These are phyloP conservation scores for Formica aserva DNA, from an alignment of 2,888 invertebrate species.

Conservation along the genomic window DNA sequence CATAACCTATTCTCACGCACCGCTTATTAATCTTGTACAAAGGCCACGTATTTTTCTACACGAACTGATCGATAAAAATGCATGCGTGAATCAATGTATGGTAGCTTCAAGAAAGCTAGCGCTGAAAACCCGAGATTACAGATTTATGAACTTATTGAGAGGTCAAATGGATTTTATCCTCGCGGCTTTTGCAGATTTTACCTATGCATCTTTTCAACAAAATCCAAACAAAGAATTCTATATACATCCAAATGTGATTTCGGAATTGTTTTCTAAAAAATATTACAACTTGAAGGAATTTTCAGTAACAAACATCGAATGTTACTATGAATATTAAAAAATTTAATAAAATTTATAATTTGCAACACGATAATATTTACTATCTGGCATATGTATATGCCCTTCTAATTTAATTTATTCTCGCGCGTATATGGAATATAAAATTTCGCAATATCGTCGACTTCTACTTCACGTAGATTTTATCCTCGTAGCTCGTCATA, in stretches of 20 bases:
- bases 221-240: not conserved
- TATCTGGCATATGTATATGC: not conserved
- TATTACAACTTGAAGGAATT: not conserved
- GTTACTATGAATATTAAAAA: not conserved
- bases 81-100: conserved; percentile 7
- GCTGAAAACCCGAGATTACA: conserved; percentile 10
- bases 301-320: not conserved
- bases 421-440: not conserved
- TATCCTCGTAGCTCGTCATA: conserved; percentile 17
- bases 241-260: not conserved
- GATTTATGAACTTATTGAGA: conserved; percentile 12
- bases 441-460: not conserved
- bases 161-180: not conserved
- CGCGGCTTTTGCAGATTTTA: not conserved
- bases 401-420: conserved; percentile 5
- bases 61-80: conserved; percentile 16
- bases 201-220: not conserved
- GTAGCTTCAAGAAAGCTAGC: not conserved
- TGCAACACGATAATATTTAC: not conserved
- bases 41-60: not conserved
- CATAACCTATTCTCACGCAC: not conserved
- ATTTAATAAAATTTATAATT: not conserved
- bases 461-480: conserved; percentile 7
- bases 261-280: not conserved
- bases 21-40: conserved; percentile 15